Evolutionary conservation across 1,140 invertebrate genomes (phyloP).

Genomic region (Halesus radiatus): DNA sequence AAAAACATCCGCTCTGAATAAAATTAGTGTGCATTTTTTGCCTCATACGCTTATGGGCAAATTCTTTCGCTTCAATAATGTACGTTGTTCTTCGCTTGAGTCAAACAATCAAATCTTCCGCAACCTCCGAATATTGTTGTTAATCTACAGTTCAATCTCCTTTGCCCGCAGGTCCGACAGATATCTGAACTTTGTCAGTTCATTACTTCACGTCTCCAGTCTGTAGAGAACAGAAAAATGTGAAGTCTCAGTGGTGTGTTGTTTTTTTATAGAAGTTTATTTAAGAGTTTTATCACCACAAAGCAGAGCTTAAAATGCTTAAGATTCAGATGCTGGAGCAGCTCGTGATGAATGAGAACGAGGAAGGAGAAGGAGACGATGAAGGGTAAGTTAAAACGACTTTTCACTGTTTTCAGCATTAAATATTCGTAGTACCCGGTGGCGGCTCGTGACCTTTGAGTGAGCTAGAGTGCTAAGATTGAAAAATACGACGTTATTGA

Average conservation of each 20-base stretch:
- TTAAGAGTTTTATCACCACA: slow-evolving; percentile 60
- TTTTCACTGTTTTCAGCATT: not conserved
- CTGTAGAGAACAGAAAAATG: slow-evolving; percentile 13
- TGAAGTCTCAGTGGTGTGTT: slow-evolving; percentile 8
- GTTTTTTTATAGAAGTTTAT: not conserved
- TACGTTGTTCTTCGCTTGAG: slow-evolving; percentile 3
- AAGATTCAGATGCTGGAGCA: slow-evolving; percentile 66
- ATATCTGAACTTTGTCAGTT: not conserved
- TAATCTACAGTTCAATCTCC: slow-evolving; percentile 2
- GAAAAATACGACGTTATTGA: too few species aligned
- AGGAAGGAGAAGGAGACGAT: slow-evolving; percentile 42
- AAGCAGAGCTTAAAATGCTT: slow-evolving; percentile 58
- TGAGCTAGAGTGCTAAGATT: too few species aligned
- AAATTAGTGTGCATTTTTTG: too few species aligned
- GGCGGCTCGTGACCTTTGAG: too few species aligned
- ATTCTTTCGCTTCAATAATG: too few species aligned
- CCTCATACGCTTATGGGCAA: too few species aligned
- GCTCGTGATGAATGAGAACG: slow-evolving; percentile 62
- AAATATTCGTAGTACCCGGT: too few species aligned
- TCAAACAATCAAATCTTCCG: not conserved
- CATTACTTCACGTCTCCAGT: not conserved
- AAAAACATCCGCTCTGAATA: too few species aligned
- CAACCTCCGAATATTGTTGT: not conserved
- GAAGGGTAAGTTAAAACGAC: slow-evolving; percentile 36
- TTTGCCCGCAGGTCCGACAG: slow-evolving; percentile 20